Evolutionary conservation across 2,888 invertebrate species (phyloP), one percentile per base, ranked within the genome.

Genomic region (Byasa hedistus): DNA sequence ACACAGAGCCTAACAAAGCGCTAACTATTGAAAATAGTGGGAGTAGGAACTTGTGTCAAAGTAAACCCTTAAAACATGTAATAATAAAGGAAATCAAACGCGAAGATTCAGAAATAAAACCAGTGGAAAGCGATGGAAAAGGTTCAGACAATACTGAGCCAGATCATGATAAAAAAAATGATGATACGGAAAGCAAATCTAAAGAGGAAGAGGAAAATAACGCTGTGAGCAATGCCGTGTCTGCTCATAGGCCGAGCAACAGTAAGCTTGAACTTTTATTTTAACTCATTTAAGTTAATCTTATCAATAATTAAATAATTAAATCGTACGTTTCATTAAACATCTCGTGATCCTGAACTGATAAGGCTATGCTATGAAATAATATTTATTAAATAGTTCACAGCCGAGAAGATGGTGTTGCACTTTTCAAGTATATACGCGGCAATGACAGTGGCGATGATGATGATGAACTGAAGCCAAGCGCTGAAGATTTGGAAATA

Each of bases 401-500:
- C 17, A 51, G 73, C n/a, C 74, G 78, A 52, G 83, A 83, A 0
- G 84, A 86, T 32, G 86, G 87, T 0, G 77, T 82, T 23, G 75
- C 83, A 4, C 73, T 90, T 0, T 81, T 85, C 1, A 83, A 82
- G 60, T 89, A 82, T 71, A 81, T 87, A 77, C 58, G 55, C 2
- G 66, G 59, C 21, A 44, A 19, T 17, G 58, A 59, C n/a, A 39
- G 15, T 39, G 39, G 82, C 58, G 69, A 68, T 3, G 77, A 78
- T 15, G 78, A 81, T 32, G 75, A 82, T 4, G 86, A 85, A 39
- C 55, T 89, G 69, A 76, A 85, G 63, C 91, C 89, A 0, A 89
- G 84, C 68, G 85, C 84, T 19, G 88, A 89, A 60, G 91, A 91
- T 51, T 39, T 88, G 68, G 89, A 90, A 73, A 85, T 91, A 69